Evolutionary conservation across 2,797 vertebrate species (phyloP), one percentile per base, ranked within the genome.

Genomic region (Leuciscus waleckii): DNA sequence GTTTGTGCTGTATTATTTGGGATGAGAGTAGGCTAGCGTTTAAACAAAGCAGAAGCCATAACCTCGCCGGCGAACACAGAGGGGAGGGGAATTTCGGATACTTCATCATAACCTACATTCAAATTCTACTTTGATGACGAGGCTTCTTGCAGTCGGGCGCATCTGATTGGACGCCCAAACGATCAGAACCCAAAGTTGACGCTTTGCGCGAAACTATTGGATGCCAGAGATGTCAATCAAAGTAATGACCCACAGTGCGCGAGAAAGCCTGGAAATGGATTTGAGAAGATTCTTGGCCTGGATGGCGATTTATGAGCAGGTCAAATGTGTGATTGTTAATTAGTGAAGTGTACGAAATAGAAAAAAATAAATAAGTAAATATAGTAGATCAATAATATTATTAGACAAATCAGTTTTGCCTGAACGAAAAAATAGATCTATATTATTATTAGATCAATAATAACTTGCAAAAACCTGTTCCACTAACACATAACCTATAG

Each of bases 71-170:
- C 23, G 51, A 87, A 76, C 82, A 84, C 79, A 41, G 87, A 92
- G 92, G 92, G 93, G 92, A 91, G 90, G 93, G 93, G 92, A 91
- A 90, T 68, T 86, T 89, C 69, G 32, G 83, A 81, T 54, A 87
- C 81, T 86, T 92, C 90, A 91, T 73, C 86, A 88, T 92, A 88
- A 92, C 92, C 93, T 91, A 94, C 92, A 91, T 90, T 91, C 93
- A 90, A 93, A 93, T 93, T 93, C 90, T 90, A 51, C 92, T 89
- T 86, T 82, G 90, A 79, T 94, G 93, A 94, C 93, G 93, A 93
- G 92, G 87, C 41, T 82, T 5, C 88, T 82, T 79, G 69, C 68
- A 6, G 32, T 5, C n/a, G 75, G 14, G 19, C 56, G 43, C 0
- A 71, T 82, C 80, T 17, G 86, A 95, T 95, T 94, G 94, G 94